Evolutionary conservation across 2,888 invertebrate species (phyloP), one percentile per base, ranked within the genome.

Genomic region (Microplitis manilae): DNA sequence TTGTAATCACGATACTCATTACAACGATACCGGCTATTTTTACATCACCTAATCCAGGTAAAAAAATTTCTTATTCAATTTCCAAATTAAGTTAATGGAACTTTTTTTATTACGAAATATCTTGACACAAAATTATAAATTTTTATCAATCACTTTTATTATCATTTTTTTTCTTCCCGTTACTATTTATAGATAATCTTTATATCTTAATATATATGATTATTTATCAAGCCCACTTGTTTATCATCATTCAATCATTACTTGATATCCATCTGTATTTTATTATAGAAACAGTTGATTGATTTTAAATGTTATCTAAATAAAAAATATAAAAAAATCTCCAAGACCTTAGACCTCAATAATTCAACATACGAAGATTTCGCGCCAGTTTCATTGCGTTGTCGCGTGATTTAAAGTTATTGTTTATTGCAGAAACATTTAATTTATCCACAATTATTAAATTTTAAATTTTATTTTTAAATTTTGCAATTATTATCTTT

Each of bases 1-100:
- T 87, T 73, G 74, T 86, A 70, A 83, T 86, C 68, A 80, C 86
- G 79, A 75, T 85, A 40, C 71, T 87, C 73, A 78, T 87, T 77
- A 82, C 83, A 68, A 85, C 85, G 13, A 85, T 84, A 76, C 85
- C 86, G 75, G 86, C 87, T 38, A 86, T 88, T 74, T 83, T 87
- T 80, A 83, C 85, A 13, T 84, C 84, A 7, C 86, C 88, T 40
- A 75, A 83, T 79, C 81, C 85, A 86, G 87, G 87, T 87, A 84
- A 30, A 30, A 30, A 30, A 13, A 13, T 9, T 50, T 50, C 5
- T 8, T 8, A 50, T 9, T 50, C 1, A 50, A 50, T 50, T 50
- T 50, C 2, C 9, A 38, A 71, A 71, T 15, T 17, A 4, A 50
- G 30, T 40, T 7, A 17, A 20, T 20, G 13, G 17, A 65, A 30